phyloP scores from a whole-genome alignment of 2,113 vertebrate species.

The Brachypodius melanocephalos region DNA sequence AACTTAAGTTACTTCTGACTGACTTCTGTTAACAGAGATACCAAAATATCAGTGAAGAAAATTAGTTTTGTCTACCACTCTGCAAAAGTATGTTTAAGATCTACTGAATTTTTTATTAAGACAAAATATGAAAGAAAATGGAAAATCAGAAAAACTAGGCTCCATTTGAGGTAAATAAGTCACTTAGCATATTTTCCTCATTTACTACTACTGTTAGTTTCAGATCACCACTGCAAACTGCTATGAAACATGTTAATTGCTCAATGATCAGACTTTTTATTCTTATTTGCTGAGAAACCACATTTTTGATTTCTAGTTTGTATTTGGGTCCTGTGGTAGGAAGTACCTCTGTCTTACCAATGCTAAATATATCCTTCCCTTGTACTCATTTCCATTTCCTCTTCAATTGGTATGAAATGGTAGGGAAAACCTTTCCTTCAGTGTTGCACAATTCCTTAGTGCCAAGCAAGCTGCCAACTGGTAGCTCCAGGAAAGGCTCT shows the following conservation, averaged over 20 bases:
- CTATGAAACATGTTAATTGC: neutral
- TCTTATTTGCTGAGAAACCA: neutral
- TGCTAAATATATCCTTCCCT: neutral
- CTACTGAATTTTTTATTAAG: neutral
- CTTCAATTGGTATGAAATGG: accelerated
- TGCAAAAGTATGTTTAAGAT: neutral
- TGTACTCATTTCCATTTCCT: neutral
- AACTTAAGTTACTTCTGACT: neutral
- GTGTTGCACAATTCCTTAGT: neutral
- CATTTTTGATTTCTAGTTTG: neutral
- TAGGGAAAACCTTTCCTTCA: neutral
- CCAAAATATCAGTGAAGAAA: neutral
- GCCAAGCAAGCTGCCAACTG: neutral
- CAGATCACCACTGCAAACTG: neutral
- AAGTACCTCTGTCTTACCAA: neutral
- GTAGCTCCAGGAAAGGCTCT: neutral
- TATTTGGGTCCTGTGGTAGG: neutral
- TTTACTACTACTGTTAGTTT: neutral
- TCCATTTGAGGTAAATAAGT: neutral
- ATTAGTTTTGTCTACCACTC: neutral
- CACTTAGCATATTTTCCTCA: neutral
- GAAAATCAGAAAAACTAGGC: neutral
- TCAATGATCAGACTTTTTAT: neutral
- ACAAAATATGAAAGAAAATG: neutral
- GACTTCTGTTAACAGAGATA: neutral